A percentile compares a stretch with the other conserved stretches of the same genome.
Conservation (phyloP, 2,797 vertebrate species). For the Sus cebifrons region DNA sequence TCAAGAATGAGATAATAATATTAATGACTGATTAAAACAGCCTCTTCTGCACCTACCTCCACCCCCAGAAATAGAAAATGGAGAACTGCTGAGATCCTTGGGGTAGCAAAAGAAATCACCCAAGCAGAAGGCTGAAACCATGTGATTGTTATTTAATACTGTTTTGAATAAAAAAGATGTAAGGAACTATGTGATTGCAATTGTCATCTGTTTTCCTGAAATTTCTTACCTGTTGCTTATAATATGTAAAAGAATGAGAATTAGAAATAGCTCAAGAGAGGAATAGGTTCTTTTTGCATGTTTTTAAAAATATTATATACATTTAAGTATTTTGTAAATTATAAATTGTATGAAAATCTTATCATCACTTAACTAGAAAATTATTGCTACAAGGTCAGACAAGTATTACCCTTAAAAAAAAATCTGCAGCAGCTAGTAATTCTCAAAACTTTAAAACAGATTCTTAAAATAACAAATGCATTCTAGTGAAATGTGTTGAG, state of each 20-base stretch:
- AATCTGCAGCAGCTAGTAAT: background rate
- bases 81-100: background rate
- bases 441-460: conserved; percentile 1
- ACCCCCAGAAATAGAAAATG: background rate
- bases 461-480: background rate
- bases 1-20: background rate
- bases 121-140: background rate
- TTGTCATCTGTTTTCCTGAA: background rate
- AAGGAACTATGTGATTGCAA: background rate
- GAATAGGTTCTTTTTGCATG: background rate
- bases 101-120: background rate
- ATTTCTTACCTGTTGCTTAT: background rate
- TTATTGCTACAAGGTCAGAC: conserved; percentile 31
- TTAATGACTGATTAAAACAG: background rate
- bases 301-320: background rate
- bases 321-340: conserved; percentile 7
- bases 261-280: background rate
- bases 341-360: background rate
- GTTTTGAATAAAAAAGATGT: background rate
- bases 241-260: conserved; percentile 4
- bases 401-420: background rate
- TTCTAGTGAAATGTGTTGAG: background rate
- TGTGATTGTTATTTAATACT: background rate
- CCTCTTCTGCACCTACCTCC: background rate
- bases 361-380: background rate